Percentiles rank a stretch among this genome's conserved stretches.
These are phyloP conservation scores for Thalassarche chlororhynchos DNA, from an alignment of 2,113 vertebrate species.

Conservation along the genomic window DNA sequence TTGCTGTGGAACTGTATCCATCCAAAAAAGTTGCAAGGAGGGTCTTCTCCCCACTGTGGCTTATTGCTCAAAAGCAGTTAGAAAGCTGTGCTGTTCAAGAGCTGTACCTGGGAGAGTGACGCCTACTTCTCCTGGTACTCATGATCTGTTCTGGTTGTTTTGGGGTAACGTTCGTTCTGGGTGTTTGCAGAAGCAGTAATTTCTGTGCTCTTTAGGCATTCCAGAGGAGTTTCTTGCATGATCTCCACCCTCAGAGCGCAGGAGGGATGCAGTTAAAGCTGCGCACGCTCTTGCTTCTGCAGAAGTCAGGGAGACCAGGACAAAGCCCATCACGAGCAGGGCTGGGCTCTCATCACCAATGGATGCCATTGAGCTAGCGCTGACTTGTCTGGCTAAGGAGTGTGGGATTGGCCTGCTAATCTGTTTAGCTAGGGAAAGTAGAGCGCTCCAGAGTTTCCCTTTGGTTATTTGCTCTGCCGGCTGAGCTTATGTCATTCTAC, in stretches of 20 bases:
- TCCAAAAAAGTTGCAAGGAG: too few relatives aligned
- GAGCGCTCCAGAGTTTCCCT: neutral
- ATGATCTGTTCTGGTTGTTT: neutral
- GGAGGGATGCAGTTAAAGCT: neutral
- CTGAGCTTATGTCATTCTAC: neutral
- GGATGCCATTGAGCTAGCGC: neutral
- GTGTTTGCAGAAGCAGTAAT: neutral
- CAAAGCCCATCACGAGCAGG: neutral
- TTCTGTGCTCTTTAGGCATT: neutral
- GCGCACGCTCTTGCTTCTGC: rapidly evolving
- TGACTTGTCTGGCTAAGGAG: neutral
- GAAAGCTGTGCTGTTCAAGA: neutral
- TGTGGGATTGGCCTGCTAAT: neutral
- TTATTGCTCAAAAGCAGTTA: neutral
- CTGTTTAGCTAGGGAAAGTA: neutral
- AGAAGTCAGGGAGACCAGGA: neutral
- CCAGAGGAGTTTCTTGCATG: rapidly evolving
- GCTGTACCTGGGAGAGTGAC: neutral
- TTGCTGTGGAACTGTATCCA: neutral
- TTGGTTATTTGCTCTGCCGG: neutral
- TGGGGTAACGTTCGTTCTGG: rapidly evolving
- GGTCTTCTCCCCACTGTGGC: neutral
- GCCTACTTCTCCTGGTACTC: rapidly evolving
- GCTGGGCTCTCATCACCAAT: rapidly evolving
- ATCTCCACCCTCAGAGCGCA: neutral